phyloP scores from a whole-genome alignment of 2,888 invertebrate species.

The Cataglyphis rosenhaueri region DNA sequence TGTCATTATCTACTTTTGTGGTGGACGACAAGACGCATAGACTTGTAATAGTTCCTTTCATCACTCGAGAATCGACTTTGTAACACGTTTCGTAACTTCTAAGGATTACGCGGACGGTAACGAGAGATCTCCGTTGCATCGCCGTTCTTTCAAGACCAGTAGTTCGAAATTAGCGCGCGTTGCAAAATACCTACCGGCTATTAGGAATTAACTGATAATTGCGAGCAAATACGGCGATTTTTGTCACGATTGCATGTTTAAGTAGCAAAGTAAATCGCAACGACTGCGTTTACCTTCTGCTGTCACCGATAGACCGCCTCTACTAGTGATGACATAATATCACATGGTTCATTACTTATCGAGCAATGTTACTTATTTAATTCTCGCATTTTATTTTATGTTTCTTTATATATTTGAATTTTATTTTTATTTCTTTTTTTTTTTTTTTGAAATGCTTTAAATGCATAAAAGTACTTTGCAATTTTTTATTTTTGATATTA shows the following conservation, averaged over 20 bases:
- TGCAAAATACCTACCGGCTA: conserved; percentile 16
- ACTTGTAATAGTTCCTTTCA: conserved; percentile 26
- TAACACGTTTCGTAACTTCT: conserved; percentile 36
- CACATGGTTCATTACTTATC: not conserved
- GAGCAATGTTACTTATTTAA: not conserved
- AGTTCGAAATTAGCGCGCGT: conserved; percentile 35
- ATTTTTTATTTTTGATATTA: conserved; percentile 6
- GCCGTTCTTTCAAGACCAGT: conserved; percentile 32
- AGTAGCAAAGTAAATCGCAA: not conserved
- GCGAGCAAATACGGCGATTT: conserved; percentile 10
- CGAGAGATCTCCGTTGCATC: conserved; percentile 24
- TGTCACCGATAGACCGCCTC: not conserved
- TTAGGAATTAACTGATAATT: conserved; percentile 44
- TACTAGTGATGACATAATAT: not conserved
- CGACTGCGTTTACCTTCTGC: not conserved
- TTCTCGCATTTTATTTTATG: not conserved
- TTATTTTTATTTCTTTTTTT: not conserved
- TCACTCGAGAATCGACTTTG: conserved; percentile 27
- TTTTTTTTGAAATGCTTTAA: not conserved
- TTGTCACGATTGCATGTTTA: conserved; percentile 9
- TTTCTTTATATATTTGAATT: not conserved
- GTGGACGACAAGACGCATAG: not conserved
- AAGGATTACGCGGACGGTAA: conserved; percentile 8
- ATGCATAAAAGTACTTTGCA: not conserved
- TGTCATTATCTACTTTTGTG: not conserved